Conservation (phyloP, 37 sponge, comb jelly and placozoan species). For the Mnemiopsis leidyi region DNA sequence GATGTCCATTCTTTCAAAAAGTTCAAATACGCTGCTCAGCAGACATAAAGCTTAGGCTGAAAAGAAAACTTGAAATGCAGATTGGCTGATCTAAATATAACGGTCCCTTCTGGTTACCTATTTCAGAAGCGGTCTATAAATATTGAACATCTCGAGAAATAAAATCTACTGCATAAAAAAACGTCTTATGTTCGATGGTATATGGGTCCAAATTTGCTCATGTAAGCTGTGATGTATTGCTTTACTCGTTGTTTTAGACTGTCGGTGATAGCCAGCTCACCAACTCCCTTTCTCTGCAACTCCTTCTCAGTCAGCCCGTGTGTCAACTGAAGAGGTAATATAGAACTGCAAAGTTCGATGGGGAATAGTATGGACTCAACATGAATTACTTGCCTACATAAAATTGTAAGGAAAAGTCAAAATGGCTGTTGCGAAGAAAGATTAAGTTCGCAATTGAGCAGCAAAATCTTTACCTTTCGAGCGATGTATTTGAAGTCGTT, state of each 20-base stretch:
- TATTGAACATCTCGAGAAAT: background rate
- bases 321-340: conserved; percentile 74
- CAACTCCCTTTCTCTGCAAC: conserved; percentile 48
- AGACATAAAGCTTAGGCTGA: too few species aligned
- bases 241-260: conserved; percentile 77
- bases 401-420: too few species aligned
- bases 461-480: too few species aligned
- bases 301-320: conserved; percentile 94
- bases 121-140: background rate
- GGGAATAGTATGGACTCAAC: too few species aligned
- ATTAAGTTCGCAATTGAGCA: too few species aligned
- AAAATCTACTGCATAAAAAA: background rate
- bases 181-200: conserved; percentile 69
- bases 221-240: conserved; percentile 84
- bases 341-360: too few species aligned
- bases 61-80: background rate
- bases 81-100: background rate
- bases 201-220: conserved; percentile 95
- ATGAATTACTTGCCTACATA: too few species aligned
- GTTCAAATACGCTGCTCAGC: too few species aligned
- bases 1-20: too few species aligned
- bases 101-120: background rate
- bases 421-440: too few species aligned
- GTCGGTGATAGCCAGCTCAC: conserved; percentile 71
- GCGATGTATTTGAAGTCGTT: conserved; percentile 96